phyloP scores from a whole-genome alignment of 2,113 vertebrate species.

The Carassius gibelio region DNA sequence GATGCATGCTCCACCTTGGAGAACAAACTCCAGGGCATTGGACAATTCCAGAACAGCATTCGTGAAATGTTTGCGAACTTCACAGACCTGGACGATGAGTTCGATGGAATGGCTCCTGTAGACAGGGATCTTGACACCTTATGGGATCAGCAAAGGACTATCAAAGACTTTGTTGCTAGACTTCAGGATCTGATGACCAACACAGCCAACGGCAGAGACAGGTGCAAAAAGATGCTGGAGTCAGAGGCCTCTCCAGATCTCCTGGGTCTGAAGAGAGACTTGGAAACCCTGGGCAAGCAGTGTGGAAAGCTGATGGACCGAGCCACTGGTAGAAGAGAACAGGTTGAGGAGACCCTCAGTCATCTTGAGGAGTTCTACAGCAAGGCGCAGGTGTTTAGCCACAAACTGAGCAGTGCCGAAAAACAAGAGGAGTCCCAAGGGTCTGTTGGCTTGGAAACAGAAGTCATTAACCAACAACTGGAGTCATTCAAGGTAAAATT shows the following conservation, averaged over 20 bases:
- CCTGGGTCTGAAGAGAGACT: constrained; percentile 89
- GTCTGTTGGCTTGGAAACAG: constrained; percentile 92
- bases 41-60: constrained; percentile 94
- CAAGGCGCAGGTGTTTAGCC: constrained; percentile 78
- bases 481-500: constrained; percentile 88
- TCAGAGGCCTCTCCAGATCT: constrained; percentile 90
- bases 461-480: constrained; percentile 92
- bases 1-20: constrained; percentile 86
- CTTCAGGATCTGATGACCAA: constrained; percentile 84
- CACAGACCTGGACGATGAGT: constrained; percentile 93
- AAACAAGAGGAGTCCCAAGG: constrained; percentile 89
- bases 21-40: constrained; percentile 92
- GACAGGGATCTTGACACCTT: constrained; percentile 80
- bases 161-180: constrained; percentile 82
- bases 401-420: constrained; percentile 77
- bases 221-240: constrained; percentile 89
- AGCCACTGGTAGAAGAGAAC: constrained; percentile 82
- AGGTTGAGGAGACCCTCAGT: constrained; percentile 78
- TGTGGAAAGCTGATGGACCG: constrained; percentile 92
- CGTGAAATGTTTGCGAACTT: constrained; percentile 93
- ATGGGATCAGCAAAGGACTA: constrained; percentile 79
- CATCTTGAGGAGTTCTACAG: constrained; percentile 84
- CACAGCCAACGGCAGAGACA: constrained; percentile 83
- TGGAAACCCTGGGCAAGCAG: constrained; percentile 92
- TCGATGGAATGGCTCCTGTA: constrained; percentile 89